A percentile compares a stretch with the other conserved stretches of the same genome.
phyloP scores from a whole-genome alignment of 1,140 invertebrate genomes.

The Dendrolimus kikuchii region DNA sequence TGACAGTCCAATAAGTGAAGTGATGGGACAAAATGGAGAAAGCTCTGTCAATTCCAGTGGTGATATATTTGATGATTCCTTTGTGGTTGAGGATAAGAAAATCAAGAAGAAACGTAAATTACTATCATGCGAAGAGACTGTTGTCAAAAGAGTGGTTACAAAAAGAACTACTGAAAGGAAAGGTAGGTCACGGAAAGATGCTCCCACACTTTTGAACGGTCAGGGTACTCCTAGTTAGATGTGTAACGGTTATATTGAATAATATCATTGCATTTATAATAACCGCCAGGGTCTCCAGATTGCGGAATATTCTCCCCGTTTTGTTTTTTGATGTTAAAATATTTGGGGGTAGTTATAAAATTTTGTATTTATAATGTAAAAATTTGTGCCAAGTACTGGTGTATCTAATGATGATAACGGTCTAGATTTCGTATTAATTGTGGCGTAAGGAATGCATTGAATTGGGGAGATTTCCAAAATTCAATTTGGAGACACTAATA shows the following conservation, averaged over 20 bases:
- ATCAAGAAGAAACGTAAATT: constrained; percentile 36
- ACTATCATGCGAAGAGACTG: constrained; percentile 36
- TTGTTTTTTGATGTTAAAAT: too few species aligned
- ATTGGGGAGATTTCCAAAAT: too few species aligned
- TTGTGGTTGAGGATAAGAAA: constrained; percentile 43
- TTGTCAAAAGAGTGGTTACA: constrained; percentile 41
- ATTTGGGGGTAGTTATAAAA: too few species aligned
- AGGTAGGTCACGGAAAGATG: constrained; percentile 45
- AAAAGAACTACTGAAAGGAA: constrained; percentile 43
- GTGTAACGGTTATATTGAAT: constrained; percentile 2
- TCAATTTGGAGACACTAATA: too few species aligned
- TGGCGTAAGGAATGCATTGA: too few species aligned
- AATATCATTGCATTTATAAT: not conserved
- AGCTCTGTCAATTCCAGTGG: constrained; percentile 38
- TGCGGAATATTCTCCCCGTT: too few species aligned
- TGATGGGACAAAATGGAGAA: constrained; percentile 38
- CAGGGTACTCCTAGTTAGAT: constrained; percentile 40
- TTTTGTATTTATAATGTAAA: too few species aligned
- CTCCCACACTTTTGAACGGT: constrained; percentile 43
- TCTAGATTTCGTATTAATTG: too few species aligned
- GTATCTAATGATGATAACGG: too few species aligned
- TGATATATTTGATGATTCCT: constrained; percentile 65
- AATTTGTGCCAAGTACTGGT: too few species aligned
- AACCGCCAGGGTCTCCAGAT: too few species aligned
- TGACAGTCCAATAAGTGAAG: constrained; percentile 48